Conservation (phyloP, 2,113 vertebrate genomes). For the Neomonachus schauinslandi region DNA sequence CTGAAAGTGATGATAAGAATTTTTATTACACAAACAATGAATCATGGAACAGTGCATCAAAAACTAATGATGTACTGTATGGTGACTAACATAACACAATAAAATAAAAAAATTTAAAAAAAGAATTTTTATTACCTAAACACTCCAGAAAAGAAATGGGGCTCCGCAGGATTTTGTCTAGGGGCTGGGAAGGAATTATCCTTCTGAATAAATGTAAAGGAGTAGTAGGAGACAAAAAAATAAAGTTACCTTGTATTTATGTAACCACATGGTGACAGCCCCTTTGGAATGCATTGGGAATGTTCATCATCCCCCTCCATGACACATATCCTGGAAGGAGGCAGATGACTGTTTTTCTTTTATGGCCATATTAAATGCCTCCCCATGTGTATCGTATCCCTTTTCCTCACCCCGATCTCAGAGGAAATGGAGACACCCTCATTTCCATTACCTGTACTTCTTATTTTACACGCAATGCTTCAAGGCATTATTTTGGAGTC, state of each 20-base stretch:
- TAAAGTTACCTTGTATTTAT: not conserved
- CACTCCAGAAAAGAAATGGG: not conserved
- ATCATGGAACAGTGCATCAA: no score
- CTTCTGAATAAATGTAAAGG: slow-evolving; percentile 48
- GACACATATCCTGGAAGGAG: not conserved
- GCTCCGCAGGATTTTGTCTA: not conserved
- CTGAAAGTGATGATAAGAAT: not conserved
- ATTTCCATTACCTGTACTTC: slow-evolving; percentile 51
- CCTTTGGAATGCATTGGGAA: not conserved
- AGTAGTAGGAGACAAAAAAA: not conserved
- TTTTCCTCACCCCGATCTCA: slow-evolving; percentile 14
- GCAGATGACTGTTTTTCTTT: slow-evolving; percentile 38
- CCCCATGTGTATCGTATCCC: not conserved
- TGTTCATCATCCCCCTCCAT: not conserved
- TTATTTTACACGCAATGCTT: slow-evolving; percentile 47
- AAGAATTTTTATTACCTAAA: slow-evolving; percentile 24
- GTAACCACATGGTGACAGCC: not conserved
- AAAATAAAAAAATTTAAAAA: no score
- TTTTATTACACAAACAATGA: not conserved
- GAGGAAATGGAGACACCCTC: slow-evolving; percentile 35
- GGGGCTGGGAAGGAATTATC: not conserved
- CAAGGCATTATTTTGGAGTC: slow-evolving; percentile 54
- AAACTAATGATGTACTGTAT: no score
- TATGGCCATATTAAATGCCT: slow-evolving; percentile 31
- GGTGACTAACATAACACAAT: no score